Percentiles rank a stretch among this genome's conserved stretches.
Evolutionary conservation across 2,888 invertebrate genomes (phyloP).

Genomic region (Deilephila porcellus): DNA sequence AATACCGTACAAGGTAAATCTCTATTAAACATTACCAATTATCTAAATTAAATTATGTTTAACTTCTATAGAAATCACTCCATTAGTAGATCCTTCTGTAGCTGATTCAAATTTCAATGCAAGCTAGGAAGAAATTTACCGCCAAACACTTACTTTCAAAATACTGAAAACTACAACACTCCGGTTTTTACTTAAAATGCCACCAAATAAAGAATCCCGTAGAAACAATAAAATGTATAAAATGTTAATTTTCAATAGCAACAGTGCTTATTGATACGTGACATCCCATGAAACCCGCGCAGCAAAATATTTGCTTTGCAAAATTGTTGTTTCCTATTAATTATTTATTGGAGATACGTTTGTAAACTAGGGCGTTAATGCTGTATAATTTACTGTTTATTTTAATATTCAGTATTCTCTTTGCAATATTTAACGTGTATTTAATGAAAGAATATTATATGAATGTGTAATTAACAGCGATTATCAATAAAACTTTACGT

Average conservation of each 20-base stretch:
- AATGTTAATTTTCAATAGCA: neutral
- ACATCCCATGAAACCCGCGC: neutral
- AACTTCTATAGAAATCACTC: too few species aligned
- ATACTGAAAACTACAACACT: too few species aligned
- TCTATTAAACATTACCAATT: too few species aligned
- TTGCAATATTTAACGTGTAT: neutral
- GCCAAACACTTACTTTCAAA: too few species aligned
- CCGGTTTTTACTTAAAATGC: too few species aligned
- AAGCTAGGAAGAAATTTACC: too few species aligned
- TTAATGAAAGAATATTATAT: neutral
- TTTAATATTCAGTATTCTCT: neutral
- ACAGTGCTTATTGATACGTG: neutral
- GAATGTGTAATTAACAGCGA: neutral
- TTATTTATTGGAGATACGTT: slow-evolving; percentile 19
- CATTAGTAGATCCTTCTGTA: too few species aligned
- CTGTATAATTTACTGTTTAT: neutral
- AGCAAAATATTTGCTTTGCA: slow-evolving; percentile 9
- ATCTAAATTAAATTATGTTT: too few species aligned
- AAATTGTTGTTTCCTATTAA: slow-evolving; percentile 17
- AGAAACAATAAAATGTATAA: neutral
- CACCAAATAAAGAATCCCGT: too few species aligned
- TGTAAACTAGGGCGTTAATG: neutral
- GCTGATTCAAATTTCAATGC: too few species aligned
- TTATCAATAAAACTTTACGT: too few species aligned
- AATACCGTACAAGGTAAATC: too few species aligned